phyloP scores from a whole-genome alignment of 2,888 invertebrate genomes.

The Pristionchus exspectatus region DNA sequence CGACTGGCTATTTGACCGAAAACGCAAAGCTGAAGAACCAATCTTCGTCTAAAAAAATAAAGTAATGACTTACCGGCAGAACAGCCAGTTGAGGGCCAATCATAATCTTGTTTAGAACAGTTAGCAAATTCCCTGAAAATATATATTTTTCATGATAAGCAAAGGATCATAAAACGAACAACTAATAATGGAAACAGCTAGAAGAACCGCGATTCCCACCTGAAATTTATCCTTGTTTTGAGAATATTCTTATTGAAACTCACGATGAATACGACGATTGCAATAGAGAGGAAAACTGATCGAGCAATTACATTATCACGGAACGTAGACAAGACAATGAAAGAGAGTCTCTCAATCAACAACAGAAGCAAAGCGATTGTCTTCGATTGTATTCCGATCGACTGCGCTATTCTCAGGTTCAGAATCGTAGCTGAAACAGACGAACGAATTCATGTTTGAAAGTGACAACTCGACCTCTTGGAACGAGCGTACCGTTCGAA shows the following conservation, averaged over 20 bases:
- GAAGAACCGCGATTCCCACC: background rate
- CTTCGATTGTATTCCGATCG: constrained; percentile 9
- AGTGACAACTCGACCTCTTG: background rate
- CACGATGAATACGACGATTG: background rate
- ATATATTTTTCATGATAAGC: background rate
- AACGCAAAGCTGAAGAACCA: background rate
- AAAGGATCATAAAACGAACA: background rate
- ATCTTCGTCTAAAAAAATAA: no score
- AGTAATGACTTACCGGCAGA: background rate
- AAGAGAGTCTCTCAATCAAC: background rate
- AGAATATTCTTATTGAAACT: background rate
- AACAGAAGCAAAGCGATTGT: background rate
- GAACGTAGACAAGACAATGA: background rate
- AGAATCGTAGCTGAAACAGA: background rate
- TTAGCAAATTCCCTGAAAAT: constrained; percentile 1
- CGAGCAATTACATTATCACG: background rate
- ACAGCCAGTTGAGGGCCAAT: background rate
- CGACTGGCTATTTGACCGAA: background rate
- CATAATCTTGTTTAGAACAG: background rate
- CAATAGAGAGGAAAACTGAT: constrained; percentile 1
- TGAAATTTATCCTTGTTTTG: background rate
- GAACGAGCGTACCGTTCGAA: background rate
- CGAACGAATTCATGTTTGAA: background rate
- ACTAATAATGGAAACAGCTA: background rate
- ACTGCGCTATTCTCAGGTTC: background rate